A percentile compares a stretch with the other conserved stretches of the same genome.
phyloP scores from a whole-genome alignment of 2,797 vertebrate genomes.

The Peromyscus nudipes region DNA sequence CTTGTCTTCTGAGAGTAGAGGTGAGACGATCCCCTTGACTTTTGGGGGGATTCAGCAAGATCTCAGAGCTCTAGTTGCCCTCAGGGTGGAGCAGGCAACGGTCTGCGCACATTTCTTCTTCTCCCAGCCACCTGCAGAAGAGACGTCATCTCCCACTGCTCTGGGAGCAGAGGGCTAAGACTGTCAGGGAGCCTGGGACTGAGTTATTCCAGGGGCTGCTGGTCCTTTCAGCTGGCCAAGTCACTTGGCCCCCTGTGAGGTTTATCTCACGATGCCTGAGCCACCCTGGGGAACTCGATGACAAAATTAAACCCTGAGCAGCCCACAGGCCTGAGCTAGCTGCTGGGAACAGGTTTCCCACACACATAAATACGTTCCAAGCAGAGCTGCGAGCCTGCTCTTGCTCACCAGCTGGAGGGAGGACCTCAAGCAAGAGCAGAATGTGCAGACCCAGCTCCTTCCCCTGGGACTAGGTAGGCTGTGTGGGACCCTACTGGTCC shows the following conservation, averaged over 20 bases:
- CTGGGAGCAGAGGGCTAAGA: not conserved
- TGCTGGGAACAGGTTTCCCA: not conserved
- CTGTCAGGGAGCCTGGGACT: not conserved
- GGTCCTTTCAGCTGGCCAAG: not conserved
- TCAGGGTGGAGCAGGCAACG: fast-evolving
- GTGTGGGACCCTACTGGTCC: fast-evolving
- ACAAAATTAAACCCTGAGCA: not conserved
- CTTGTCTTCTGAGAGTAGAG: not conserved
- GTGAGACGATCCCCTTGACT: not conserved
- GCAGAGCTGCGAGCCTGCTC: not conserved
- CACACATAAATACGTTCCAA: not conserved
- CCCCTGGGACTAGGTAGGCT: not conserved
- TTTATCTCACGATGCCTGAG: not conserved
- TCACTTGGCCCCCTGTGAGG: not conserved
- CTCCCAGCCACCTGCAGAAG: not conserved
- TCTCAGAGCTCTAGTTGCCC: not conserved
- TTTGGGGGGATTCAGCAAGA: not conserved
- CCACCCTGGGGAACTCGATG: not conserved
- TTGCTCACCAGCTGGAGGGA: not conserved
- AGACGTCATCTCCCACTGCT: fast-evolving
- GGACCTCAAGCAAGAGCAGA: not conserved
- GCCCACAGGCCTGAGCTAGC: not conserved
- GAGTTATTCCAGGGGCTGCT: not conserved
- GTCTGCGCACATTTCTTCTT: not conserved
- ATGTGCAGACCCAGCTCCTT: not conserved